Evolutionary conservation across 2,797 vertebrate species (phyloP).

Genomic region (Takifugu rubripes): DNA sequence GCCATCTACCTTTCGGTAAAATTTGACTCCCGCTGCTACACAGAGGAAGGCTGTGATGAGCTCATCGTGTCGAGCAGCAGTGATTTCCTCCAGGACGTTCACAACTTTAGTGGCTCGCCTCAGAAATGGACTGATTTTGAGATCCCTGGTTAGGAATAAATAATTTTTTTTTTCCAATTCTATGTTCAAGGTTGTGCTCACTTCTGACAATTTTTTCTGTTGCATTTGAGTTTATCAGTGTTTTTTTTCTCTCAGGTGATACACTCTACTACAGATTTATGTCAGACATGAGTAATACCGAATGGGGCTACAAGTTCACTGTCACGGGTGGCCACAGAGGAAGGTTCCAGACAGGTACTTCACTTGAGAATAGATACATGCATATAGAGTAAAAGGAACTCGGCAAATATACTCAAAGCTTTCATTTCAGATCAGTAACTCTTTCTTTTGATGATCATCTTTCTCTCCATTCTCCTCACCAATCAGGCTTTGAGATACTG

Average conservation of each 20-base stretch:
- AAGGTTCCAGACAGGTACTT: conserved; percentile 92
- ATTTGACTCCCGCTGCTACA: conserved; percentile 92
- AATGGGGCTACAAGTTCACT: conserved; percentile 98
- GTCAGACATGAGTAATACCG: conserved; percentile 97
- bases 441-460: background rate
- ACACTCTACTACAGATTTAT: conserved; percentile 92
- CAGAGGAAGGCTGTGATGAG: conserved; percentile 96
- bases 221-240: background rate
- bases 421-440: no score
- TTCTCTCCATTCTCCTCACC: background rate
- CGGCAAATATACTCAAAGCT: background rate
- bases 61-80: conserved; percentile 91
- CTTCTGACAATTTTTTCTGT: background rate
- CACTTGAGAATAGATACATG: no score
- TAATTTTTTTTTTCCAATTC: conserved; percentile 1
- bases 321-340: conserved; percentile 94
- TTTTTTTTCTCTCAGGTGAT: conserved; percentile 78
- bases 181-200: background rate
- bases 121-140: conserved; percentile 97
- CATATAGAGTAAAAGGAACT: background rate
- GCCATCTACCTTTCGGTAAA: conserved; percentile 96
- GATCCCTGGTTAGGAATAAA: conserved; percentile 84
- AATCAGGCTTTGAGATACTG: conserved; percentile 91
- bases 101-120: conserved; percentile 91
- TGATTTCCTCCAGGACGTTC: conserved; percentile 91